Percentiles rank a stretch among this genome's conserved stretches.
phyloP scores from a whole-genome alignment of 2,797 vertebrate species.

The Thripadectes ignobilis region DNA sequence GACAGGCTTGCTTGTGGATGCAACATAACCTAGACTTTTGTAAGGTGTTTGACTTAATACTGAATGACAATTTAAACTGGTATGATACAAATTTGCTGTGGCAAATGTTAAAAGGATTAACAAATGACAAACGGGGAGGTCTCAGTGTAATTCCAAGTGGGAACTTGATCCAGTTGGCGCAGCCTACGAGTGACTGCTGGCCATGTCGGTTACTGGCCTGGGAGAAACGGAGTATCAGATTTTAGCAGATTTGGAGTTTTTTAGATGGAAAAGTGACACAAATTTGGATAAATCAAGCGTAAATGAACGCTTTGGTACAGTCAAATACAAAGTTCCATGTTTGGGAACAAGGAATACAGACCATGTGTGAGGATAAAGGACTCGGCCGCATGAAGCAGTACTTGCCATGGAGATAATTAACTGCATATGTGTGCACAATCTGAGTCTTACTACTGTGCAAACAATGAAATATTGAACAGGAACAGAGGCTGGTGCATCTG shows the following conservation, averaged over 20 bases:
- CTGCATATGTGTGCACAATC: neutral
- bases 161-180: neutral
- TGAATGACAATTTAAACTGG: neutral
- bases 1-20: neutral
- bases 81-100: constrained; percentile 30
- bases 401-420: neutral
- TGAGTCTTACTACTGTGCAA: constrained; percentile 1
- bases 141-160: neutral
- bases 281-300: neutral
- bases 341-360: neutral
- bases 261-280: neutral
- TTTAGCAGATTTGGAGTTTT: neutral
- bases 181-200: neutral
- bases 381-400: rapidly evolving
- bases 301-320: neutral
- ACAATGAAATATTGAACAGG: neutral
- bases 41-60: constrained; percentile 20
- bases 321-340: neutral
- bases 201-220: neutral
- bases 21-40: neutral
- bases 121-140: neutral
- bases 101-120: constrained; percentile 40
- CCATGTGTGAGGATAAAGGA: neutral
- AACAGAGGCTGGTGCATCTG: neutral
- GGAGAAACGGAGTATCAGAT: rapidly evolving